Conservation (phyloP, 2,888 invertebrate genomes). For the Calameuta filiformis region DNA sequence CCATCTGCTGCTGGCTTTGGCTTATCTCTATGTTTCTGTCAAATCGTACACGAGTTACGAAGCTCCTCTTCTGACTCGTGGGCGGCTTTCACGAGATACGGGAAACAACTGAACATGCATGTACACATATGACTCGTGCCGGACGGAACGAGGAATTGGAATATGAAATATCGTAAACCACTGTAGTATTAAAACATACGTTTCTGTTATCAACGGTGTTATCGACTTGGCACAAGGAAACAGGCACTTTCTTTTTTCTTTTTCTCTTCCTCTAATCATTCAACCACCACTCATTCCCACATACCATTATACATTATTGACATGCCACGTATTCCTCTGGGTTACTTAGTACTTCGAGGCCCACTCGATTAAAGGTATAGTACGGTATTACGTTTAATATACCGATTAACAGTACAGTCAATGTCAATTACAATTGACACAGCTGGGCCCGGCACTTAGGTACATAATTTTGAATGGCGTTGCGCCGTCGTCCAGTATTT, state of each 20-base stretch:
- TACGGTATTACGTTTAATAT: neutral
- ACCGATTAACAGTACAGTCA: neutral
- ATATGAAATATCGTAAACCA: neutral
- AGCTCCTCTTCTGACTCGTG: neutral
- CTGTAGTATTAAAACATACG: neutral
- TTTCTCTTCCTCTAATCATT: neutral
- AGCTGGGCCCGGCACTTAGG: neutral
- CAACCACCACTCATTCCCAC: neutral
- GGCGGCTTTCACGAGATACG: neutral
- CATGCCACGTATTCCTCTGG: neutral
- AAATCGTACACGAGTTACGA: conserved; percentile 45
- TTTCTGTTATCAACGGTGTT: neutral
- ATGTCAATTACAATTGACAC: neutral
- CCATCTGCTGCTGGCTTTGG: conserved; percentile 29
- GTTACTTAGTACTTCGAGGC: neutral
- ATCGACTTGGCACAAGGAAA: neutral
- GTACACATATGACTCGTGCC: neutral
- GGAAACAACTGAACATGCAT: neutral
- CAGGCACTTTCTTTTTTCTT: neutral
- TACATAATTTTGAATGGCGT: neutral
- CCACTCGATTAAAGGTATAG: neutral
- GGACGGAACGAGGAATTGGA: neutral
- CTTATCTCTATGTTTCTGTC: conserved; percentile 49
- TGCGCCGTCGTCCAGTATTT: neutral
- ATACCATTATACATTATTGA: neutral